These are phyloP conservation scores for Pachyramphus minor DNA, from an alignment of 2,113 vertebrate genomes.

Conservation along the genomic window DNA sequence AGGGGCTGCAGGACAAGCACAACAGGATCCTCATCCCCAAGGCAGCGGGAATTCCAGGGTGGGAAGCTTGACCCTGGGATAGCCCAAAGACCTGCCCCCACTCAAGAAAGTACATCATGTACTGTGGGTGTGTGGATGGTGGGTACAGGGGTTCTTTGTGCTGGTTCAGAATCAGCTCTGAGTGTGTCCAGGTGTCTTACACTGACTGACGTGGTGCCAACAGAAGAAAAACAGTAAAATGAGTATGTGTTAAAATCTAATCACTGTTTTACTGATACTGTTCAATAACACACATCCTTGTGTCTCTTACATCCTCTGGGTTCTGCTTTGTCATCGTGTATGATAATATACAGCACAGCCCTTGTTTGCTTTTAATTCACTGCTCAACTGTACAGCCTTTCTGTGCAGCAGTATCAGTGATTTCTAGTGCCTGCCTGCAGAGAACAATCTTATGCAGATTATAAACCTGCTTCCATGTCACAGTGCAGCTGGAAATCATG, in stretches of 20 bases:
- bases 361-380: background rate
- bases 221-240: background rate
- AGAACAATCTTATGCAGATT: background rate
- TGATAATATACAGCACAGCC: background rate
- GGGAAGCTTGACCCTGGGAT: background rate
- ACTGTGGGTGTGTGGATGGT: accelerated
- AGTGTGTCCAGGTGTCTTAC: background rate
- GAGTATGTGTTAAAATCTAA: background rate
- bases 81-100: accelerated
- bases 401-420: background rate
- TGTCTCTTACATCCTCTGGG: background rate
- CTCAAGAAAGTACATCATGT: accelerated
- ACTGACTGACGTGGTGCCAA: background rate
- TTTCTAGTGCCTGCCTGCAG: background rate
- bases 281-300: background rate
- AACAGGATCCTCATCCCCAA: accelerated
- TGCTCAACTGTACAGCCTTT: background rate
- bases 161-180: background rate
- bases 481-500: background rate
- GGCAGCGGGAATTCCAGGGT: accelerated
- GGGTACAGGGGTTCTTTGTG: background rate
- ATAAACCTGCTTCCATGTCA: background rate
- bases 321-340: accelerated
- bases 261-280: background rate
- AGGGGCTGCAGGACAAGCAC: background rate